These are phyloP conservation scores for Drosophila monieri DNA, from an alignment of 2,888 invertebrate genomes.

Conservation along the genomic window DNA sequence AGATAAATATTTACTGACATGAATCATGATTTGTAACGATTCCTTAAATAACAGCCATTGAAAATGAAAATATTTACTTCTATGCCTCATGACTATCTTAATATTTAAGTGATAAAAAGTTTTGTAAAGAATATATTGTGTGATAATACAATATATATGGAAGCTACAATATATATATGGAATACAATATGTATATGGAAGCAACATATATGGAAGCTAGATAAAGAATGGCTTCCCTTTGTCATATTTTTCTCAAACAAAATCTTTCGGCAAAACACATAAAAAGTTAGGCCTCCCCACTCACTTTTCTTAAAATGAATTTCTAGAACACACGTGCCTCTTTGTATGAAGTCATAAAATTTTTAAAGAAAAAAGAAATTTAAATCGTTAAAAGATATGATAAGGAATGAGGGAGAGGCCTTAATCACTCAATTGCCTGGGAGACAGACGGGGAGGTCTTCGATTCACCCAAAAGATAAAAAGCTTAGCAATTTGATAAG, in stretches of 20 bases:
- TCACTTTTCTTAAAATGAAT: constrained; percentile 9
- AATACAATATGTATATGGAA: background rate
- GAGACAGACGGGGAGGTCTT: constrained; percentile 23
- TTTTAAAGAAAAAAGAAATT: constrained; percentile 8
- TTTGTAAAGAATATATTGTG: background rate
- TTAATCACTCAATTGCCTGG: constrained; percentile 34
- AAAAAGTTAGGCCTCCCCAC: background rate
- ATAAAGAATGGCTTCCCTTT: background rate
- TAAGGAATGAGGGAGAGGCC: constrained; percentile 20
- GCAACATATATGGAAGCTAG: background rate
- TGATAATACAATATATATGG: background rate
- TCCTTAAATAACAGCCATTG: background rate
- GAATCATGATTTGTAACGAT: background rate
- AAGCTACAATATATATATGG: no score
- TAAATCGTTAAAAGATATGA: constrained; percentile 25
- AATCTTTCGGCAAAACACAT: background rate
- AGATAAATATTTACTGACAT: background rate
- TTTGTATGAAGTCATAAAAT: constrained; percentile 16
- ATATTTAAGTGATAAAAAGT: background rate
- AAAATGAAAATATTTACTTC: background rate
- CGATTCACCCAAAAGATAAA: constrained; percentile 21
- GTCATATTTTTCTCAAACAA: background rate
- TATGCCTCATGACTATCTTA: background rate
- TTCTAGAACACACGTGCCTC: constrained; percentile 23
- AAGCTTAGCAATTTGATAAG: constrained; percentile 17